Base-by-base conservation (phyloP, 2,888 invertebrate species). In the Eutolmus rufibarbis region DNA sequence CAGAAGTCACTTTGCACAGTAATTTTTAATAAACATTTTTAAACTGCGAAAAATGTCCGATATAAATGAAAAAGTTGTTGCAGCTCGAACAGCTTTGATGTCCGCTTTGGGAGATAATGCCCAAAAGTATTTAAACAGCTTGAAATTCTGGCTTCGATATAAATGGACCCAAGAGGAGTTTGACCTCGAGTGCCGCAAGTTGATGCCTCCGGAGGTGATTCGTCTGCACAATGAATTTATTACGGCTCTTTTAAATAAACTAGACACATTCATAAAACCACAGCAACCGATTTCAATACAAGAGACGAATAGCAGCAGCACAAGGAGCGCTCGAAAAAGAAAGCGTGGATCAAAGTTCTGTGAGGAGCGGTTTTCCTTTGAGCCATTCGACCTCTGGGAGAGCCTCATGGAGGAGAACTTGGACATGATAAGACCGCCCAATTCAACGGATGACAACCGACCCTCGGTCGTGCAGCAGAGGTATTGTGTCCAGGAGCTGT, bases 181-280 rank as follows among this genome's bases (percentile, higher is more conserved):
- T 91, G 97, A 98, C 90, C 92, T 93, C 16, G 96, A 96, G 92
- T 96, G 96, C 5, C 94, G 97, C 57, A 95, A 95, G 91, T 92
- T 97, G 19, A 92, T 98, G 88, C 9, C 94, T 9, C 93, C 94
- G 8, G 95, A 97, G 78, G 96, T 97, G 92, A 94, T 97, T 40
- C 96, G 95, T 91, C 94, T 96, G 86, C 98, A 98, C 91, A 98
- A 98, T 92, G 95, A 96, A 90, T 98, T 98, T 91, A 93, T 98
- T 8, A 92, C 97, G 23, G 96, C 97, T 0, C 93, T 98, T 66
- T 93, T 97, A 51, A 95, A 96, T 90, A 97, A 96, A 93, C 96
- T 97, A 81, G 92, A 92, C 76, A 90, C 91, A 0, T 90, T 92
- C 74, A 89, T 91, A 0, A 89, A 90, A 4, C 91, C 91, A 0